phyloP scores from a whole-genome alignment of 2,888 invertebrate species.

The Caenorhabditis japonica region DNA sequence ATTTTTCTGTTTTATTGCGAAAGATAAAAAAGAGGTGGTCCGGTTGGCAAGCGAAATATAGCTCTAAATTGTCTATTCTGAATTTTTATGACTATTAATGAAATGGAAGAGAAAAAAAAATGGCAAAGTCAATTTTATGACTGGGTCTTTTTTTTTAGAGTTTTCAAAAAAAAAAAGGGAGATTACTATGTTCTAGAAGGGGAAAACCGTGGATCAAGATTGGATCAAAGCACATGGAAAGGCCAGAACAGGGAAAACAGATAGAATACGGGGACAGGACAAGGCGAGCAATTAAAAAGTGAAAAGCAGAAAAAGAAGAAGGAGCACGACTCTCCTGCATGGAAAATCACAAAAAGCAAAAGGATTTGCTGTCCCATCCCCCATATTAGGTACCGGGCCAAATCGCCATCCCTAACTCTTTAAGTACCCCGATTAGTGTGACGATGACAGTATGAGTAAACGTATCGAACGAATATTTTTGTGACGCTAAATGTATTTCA shows the following conservation, averaged over 20 bases:
- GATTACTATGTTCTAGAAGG: too few species aligned
- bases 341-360: background rate
- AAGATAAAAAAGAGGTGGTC: too few species aligned
- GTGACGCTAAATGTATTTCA: slow-evolving; percentile 16
- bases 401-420: too few species aligned
- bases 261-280: slow-evolving; percentile 12
- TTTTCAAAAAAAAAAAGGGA: slow-evolving; percentile 2
- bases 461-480: background rate
- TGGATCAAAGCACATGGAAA: slow-evolving; percentile 13
- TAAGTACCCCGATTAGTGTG: slow-evolving; percentile 3
- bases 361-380: background rate
- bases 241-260: slow-evolving; percentile 23
- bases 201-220: slow-evolving; percentile 5
- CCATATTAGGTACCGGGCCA: background rate
- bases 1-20: too few species aligned
- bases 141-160: too few species aligned
- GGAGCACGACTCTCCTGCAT: background rate
- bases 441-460: slow-evolving; percentile 1
- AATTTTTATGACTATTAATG: too few species aligned
- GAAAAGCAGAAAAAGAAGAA: slow-evolving; percentile 5
- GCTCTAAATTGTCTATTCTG: too few species aligned
- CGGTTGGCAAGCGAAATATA: too few species aligned
- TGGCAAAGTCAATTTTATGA: too few species aligned
- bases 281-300: slow-evolving; percentile 31
- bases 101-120: too few species aligned